A percentile compares a stretch with the other conserved stretches of the same genome.
phyloP scores from a whole-genome alignment of 2,888 invertebrate genomes.

The Diadromus collaris region DNA sequence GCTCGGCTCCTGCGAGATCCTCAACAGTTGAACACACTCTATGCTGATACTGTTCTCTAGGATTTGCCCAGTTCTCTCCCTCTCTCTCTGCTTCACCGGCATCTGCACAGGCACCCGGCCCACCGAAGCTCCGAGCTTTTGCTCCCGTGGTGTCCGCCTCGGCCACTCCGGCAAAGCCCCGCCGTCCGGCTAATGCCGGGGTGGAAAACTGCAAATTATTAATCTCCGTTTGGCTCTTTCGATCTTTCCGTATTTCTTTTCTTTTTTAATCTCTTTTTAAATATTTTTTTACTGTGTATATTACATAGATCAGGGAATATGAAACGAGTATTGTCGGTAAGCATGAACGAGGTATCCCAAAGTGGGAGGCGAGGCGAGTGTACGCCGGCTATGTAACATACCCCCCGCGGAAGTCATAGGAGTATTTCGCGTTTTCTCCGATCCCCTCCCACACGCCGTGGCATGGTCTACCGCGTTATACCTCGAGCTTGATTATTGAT shows the following conservation, averaged over 20 bases:
- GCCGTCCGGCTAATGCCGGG: conserved; percentile 74
- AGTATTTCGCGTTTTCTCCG: conserved; percentile 54
- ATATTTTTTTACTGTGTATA: conserved; percentile 55
- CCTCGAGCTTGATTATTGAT: conserved; percentile 44
- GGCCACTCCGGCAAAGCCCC: conserved; percentile 13
- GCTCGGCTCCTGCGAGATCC: conserved; percentile 45
- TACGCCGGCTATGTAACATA: conserved; percentile 11
- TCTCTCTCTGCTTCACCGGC: not conserved
- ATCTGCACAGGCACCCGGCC: not conserved
- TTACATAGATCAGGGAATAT: conserved; percentile 74
- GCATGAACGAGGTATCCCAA: conserved; percentile 33
- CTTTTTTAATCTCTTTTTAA: conserved; percentile 4
- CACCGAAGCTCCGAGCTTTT: conserved; percentile 22
- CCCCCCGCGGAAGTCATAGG: conserved; percentile 35
- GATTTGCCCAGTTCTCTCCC: not conserved
- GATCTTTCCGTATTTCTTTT: conserved; percentile 44
- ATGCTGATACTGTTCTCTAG: conserved; percentile 18
- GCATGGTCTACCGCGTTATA: not conserved
- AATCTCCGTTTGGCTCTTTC: conserved; percentile 70
- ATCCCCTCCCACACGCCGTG: conserved; percentile 9
- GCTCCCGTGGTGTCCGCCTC: conserved; percentile 37
- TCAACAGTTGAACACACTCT: conserved; percentile 24
- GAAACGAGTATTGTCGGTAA: conserved; percentile 72
- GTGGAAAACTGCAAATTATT: conserved; percentile 78
- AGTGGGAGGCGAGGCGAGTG: not conserved